These are phyloP conservation scores for Troglohyphantes excavatus DNA, from an alignment of 2,888 invertebrate genomes.

Conservation along the genomic window DNA sequence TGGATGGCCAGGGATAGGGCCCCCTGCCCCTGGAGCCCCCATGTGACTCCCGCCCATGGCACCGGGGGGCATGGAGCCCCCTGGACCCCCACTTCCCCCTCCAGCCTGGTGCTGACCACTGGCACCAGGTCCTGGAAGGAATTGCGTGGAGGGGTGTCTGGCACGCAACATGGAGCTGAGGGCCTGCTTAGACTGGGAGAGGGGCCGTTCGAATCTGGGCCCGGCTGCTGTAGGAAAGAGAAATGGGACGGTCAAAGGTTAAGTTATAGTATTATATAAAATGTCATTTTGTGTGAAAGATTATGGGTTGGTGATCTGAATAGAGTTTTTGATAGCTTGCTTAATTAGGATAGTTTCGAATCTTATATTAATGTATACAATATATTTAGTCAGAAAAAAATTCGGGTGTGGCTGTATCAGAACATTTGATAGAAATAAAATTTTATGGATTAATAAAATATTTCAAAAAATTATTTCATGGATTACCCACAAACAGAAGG, in stretches of 20 bases:
- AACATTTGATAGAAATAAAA: too few species aligned
- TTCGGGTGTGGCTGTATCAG: too few species aligned
- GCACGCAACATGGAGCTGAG: conserved; percentile 92
- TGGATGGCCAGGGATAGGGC: conserved; percentile 68
- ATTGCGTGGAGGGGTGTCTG: conserved; percentile 86
- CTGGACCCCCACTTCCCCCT: conserved; percentile 27
- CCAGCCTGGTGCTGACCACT: conserved; percentile 62
- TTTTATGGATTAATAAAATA: too few species aligned
- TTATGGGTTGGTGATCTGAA: too few species aligned
- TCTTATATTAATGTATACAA: too few species aligned
- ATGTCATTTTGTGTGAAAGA: too few species aligned
- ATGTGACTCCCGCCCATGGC: conserved; percentile 62
- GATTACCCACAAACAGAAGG: too few species aligned
- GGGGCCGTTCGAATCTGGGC: conserved; percentile 74
- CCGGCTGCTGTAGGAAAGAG: conserved; percentile 63
- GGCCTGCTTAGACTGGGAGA: conserved; percentile 90
- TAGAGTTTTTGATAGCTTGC: too few species aligned
- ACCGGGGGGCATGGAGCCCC: conserved; percentile 42
- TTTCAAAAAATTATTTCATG: too few species aligned
- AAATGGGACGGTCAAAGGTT: not conserved
- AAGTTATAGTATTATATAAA: too few species aligned
- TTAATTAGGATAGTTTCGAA: too few species aligned
- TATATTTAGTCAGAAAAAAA: too few species aligned
- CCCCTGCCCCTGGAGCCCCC: conserved; percentile 54
- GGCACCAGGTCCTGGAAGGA: conserved; percentile 66